Evolutionary conservation across 2,888 invertebrate species (phyloP), one percentile per base, ranked within the genome.

Genomic region (Tenthredo mesomela): DNA sequence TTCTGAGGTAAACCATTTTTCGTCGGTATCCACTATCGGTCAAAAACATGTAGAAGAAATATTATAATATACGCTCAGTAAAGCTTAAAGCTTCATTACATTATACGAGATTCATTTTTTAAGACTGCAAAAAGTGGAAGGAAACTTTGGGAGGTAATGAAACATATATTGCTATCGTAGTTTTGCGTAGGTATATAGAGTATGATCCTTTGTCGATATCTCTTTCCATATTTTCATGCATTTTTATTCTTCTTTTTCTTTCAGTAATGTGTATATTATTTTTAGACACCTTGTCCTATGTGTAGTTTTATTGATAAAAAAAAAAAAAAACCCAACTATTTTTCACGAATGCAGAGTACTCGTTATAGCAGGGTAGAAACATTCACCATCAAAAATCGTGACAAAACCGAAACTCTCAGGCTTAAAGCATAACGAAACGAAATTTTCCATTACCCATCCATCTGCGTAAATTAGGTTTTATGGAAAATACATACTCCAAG

Each of bases 141-240:
- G 40, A 80, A 80, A 37, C 80, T n/a, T 25, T 80, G 80, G 80
- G 80, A 80, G 80, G 80, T 80, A 80, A 80, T 78, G 18, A 58
- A 37, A 29, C 29, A 78, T 12, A n/a, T 50, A 18, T 18, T 21
- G 21, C 12, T 29, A 43, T 21, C 21, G 43, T 73, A 73, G 73
- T 50, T 15, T 75, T 50, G 75, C 12, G 67, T 21, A 54, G 33
- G 37, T 37, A n/a, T n/a, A n/a, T n/a, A 40, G 25, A 18, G n/a
- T 73, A 0, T 40, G n/a, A 40, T 43, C 43, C 43, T 73, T 43
- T 50, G 3, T 75, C 25, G 25, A 29, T 47, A 6, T 29, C 15
- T 18, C 29, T 25, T 29, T 7, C 18, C 25, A 9, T n/a, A 54
- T 77, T 29, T 77, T 29, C 15, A 9, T 73, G 4, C 0, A 4